A percentile compares a stretch with the other conserved stretches of the same genome.
These are phyloP conservation scores for Sarcophaga variegata DNA, from an alignment of 2,888 invertebrate genomes.

Conservation along the genomic window DNA sequence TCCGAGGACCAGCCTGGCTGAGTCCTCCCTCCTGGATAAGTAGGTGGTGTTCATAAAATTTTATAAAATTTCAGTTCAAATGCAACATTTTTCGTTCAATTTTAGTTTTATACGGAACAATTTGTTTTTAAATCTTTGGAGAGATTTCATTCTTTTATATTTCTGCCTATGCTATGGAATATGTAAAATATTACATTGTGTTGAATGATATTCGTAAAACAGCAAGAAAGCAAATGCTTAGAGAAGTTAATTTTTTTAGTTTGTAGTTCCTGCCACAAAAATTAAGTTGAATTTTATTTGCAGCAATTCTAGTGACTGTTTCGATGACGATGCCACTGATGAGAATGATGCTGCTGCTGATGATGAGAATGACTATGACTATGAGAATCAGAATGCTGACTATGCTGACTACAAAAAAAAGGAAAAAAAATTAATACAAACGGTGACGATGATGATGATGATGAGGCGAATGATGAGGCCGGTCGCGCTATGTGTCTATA, in stretches of 20 bases:
- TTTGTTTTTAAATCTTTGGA: not conserved
- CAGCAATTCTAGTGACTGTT: constrained; percentile 15
- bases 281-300: constrained; percentile 60
- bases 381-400: constrained; percentile 37
- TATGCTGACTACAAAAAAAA: constrained; percentile 3
- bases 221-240: constrained; percentile 53
- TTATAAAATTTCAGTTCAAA: too few relatives aligned
- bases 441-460: constrained; percentile 12
- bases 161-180: not conserved
- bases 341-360: constrained; percentile 2
- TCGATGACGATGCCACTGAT: constrained; percentile 18
- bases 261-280: constrained; percentile 42
- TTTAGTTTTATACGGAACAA: too few relatives aligned
- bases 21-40: too few relatives aligned
- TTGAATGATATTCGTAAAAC: constrained; percentile 39
- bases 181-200: constrained; percentile 50
- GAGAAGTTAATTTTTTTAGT: not conserved
- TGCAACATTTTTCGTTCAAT: too few relatives aligned
- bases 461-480: not conserved
- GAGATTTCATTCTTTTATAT: constrained; percentile 1
- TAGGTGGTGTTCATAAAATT: too few relatives aligned
- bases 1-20: too few relatives aligned
- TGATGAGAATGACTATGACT: constrained; percentile 11
- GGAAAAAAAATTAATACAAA: not conserved
- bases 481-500: constrained; percentile 25